These are phyloP conservation scores for Neoarius graeffei DNA, from an alignment of 2,113 vertebrate genomes.

Conservation along the genomic window DNA sequence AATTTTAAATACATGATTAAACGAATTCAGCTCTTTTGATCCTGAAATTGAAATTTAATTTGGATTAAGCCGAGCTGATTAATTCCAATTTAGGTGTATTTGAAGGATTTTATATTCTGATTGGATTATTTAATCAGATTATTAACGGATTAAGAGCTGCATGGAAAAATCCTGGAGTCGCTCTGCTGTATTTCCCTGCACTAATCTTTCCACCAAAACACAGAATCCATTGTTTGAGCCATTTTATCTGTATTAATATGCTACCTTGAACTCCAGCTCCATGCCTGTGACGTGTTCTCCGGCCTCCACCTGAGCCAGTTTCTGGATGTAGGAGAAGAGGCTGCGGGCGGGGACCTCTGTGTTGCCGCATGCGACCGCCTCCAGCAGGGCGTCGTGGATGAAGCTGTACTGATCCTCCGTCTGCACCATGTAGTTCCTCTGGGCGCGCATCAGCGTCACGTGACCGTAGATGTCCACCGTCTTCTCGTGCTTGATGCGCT, in stretches of 20 bases:
- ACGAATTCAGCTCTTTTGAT: neutral
- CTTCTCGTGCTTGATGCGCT: constrained; percentile 95
- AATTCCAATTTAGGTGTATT: constrained; percentile 5
- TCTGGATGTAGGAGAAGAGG: constrained; percentile 96
- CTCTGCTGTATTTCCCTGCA: neutral
- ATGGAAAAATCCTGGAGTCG: neutral
- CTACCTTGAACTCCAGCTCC: constrained; percentile 98
- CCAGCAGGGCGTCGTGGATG: constrained; percentile 95
- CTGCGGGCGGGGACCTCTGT: constrained; percentile 93
- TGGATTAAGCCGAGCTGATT: constrained; percentile 1
- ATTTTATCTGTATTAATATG: neutral
- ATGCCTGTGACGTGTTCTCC: constrained; percentile 95
- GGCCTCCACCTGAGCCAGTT: constrained; percentile 88
- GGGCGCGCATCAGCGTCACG: constrained; percentile 95
- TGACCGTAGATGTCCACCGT: constrained; percentile 97
- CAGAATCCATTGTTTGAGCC: neutral
- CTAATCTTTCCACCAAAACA: neutral
- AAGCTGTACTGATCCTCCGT: constrained; percentile 99
- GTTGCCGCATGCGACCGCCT: constrained; percentile 95
- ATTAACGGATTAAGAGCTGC: neutral
- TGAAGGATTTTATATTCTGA: neutral
- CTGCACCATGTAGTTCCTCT: constrained; percentile 99
- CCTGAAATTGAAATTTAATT: constrained; percentile 4
- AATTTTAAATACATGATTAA: neutral
- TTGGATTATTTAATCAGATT: constrained; percentile 4